Conservation (phyloP, 2,888 invertebrate species). For the Meiosimyza decipiens region DNA sequence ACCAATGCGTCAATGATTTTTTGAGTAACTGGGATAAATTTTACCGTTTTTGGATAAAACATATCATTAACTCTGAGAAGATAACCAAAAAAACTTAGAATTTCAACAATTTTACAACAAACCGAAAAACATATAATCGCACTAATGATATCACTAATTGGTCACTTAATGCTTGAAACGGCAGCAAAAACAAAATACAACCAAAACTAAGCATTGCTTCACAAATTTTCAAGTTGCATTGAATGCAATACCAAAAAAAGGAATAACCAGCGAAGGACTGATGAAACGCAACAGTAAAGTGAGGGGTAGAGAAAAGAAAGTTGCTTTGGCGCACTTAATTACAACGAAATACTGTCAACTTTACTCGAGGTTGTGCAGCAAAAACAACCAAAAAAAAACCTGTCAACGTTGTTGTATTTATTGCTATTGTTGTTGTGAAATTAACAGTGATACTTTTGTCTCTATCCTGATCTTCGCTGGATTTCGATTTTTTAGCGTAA, state of each 20-base stretch:
- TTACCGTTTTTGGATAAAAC: slow-evolving; percentile 21
- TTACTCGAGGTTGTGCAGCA: neutral
- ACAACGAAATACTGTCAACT: neutral
- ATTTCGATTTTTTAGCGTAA: neutral
- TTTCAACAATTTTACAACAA: slow-evolving; percentile 15
- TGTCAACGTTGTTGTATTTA: slow-evolving; percentile 6
- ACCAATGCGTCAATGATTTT: neutral
- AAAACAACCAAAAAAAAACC: slow-evolving; percentile 1
- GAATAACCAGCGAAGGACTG: too few species aligned
- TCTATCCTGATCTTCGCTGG: neutral
- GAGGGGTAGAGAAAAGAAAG: neutral
- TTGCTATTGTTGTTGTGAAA: neutral
- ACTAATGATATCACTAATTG: slow-evolving; percentile 44
- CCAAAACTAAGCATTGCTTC: slow-evolving; percentile 1
- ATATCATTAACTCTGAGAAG: slow-evolving; percentile 10
- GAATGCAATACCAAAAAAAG: neutral
- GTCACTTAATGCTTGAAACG: slow-evolving; percentile 39
- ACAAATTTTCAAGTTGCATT: slow-evolving; percentile 18
- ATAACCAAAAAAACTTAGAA: neutral
- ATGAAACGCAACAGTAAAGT: too few species aligned
- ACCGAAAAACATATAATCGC: slow-evolving; percentile 36
- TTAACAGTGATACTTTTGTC: neutral
- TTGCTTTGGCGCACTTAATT: slow-evolving; percentile 23
- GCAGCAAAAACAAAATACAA: neutral
- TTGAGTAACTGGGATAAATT: slow-evolving; percentile 8